A percentile compares a stretch with the other conserved stretches of the same genome.
Evolutionary conservation across 2,797 vertebrate species (phyloP).

Genomic region (Zenarchopterus dispar): DNA sequence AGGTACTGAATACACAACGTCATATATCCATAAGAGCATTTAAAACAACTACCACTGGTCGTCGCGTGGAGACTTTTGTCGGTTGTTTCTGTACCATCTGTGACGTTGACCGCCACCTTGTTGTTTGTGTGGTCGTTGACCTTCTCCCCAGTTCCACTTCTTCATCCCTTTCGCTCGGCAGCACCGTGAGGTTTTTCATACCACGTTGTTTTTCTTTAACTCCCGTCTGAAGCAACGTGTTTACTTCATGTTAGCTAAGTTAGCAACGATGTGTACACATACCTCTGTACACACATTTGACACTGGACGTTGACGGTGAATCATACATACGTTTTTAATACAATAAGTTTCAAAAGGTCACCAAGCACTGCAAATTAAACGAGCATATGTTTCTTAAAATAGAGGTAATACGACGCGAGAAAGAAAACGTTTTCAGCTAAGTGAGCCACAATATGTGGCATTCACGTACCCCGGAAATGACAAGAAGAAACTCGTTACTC

Average conservation of each 20-base stretch:
- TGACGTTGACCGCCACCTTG: constrained; percentile 45
- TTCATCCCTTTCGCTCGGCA: constrained; percentile 63
- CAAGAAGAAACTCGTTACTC: neutral
- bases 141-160: constrained; percentile 71
- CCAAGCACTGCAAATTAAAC: neutral
- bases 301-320: neutral
- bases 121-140: constrained; percentile 56
- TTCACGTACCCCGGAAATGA: neutral
- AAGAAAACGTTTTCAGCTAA: constrained; percentile 14
- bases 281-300: neutral
- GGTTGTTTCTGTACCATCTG: constrained; percentile 59
- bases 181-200: neutral
- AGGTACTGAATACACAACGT: neutral
- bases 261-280: constrained; percentile 35
- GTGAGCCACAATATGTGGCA: neutral
- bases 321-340: neutral
- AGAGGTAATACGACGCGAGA: neutral
- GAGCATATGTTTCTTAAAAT: neutral
- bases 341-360: accelerated
- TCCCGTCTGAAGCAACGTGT: constrained; percentile 16
- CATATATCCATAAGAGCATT: neutral
- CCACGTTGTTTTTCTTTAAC: constrained; percentile 6
- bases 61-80: constrained; percentile 48
- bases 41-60: constrained; percentile 56
- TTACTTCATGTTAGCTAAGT: constrained; percentile 41